phyloP scores from a whole-genome alignment of 2,113 vertebrate genomes.

The Burhinus oedicnemus region DNA sequence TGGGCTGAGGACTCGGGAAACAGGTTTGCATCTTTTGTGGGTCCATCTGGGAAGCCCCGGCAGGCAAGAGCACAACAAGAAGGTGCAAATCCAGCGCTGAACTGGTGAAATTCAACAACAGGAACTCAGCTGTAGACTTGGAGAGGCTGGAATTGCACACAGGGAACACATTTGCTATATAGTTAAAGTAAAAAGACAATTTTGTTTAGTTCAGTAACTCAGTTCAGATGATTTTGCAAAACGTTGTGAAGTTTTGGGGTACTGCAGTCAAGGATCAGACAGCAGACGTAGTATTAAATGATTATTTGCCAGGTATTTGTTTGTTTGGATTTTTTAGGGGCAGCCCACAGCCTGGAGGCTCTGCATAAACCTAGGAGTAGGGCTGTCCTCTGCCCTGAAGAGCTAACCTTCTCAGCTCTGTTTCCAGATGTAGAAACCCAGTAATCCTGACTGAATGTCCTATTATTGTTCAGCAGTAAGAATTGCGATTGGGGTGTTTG shows the following conservation, averaged over 20 bases:
- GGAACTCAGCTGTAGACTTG: neutral
- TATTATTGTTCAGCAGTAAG: neutral
- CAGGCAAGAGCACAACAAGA: too few species aligned
- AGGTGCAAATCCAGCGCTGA: neutral
- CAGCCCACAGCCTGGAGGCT: neutral
- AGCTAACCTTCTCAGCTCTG: neutral
- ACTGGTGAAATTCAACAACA: neutral
- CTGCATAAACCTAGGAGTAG: neutral
- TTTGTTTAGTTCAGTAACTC: neutral
- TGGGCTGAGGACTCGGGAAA: neutral
- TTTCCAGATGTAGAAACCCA: neutral
- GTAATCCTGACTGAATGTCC: neutral
- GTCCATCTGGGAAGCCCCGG: neutral
- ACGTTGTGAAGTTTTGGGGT: neutral
- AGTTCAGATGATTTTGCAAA: neutral
- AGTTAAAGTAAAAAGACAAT: neutral
- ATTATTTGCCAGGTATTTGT: neutral
- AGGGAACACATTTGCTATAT: neutral
- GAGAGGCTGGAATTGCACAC: neutral
- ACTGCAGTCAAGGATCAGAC: neutral
- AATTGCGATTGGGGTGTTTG: neutral
- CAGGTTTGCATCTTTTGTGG: neutral
- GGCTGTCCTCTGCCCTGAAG: neutral
- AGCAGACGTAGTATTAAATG: accelerated
- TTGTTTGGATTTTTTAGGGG: neutral